These are phyloP conservation scores for Rhopalosiphum padi DNA, from an alignment of 1,140 invertebrate genomes.

Conservation along the genomic window DNA sequence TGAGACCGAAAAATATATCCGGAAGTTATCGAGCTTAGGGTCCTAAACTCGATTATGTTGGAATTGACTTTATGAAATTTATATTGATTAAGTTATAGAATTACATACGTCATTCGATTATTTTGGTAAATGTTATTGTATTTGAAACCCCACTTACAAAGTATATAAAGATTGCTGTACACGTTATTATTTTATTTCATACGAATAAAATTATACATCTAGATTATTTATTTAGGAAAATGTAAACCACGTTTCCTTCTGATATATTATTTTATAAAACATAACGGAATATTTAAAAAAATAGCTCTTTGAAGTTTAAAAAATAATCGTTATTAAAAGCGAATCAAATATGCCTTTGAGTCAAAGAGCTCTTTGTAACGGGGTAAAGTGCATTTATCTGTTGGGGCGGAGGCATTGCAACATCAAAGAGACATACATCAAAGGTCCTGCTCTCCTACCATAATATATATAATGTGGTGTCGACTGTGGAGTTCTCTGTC, in stretches of 20 bases:
- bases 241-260: neutral
- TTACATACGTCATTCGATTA: conserved; percentile 18
- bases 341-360: conserved; percentile 58
- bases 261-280: neutral
- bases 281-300: conserved; percentile 32
- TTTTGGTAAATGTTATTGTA: neutral
- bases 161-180: neutral
- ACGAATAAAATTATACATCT: neutral
- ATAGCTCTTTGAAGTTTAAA: conserved; percentile 46
- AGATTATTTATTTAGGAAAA: neutral
- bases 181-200: neutral
- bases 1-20: neutral
- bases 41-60: conserved; percentile 33
- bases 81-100: conserved; percentile 42
- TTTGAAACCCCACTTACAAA: neutral
- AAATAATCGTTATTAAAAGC: conserved; percentile 57
- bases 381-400: conserved; percentile 56
- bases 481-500: conserved; percentile 44
- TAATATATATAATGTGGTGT: conserved; percentile 54
- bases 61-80: conserved; percentile 31
- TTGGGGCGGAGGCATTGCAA: conserved; percentile 35
- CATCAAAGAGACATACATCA: conserved; percentile 53
- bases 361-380: conserved; percentile 53
- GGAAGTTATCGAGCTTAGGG: conserved; percentile 11
- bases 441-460: conserved; percentile 43